These are phyloP conservation scores for Nothobranchius kuhntae DNA, from an alignment of 2,113 vertebrate species.

Conservation along the genomic window DNA sequence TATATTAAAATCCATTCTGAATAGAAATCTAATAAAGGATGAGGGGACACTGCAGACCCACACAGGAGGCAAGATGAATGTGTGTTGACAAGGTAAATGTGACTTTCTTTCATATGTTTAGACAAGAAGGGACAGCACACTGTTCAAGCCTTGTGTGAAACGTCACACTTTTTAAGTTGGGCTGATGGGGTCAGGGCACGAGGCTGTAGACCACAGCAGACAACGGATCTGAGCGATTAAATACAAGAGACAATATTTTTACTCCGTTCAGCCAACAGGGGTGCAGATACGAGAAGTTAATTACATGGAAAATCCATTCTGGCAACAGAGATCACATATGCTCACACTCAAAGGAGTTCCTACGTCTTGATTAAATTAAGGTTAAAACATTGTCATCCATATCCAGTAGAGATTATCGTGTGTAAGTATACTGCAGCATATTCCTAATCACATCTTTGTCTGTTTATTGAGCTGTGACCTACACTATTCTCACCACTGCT, in stretches of 20 bases:
- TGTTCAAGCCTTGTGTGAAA: conserved; percentile 38
- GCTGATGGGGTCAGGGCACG: conserved; percentile 28
- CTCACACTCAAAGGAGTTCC: background rate
- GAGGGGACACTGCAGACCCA: conserved; percentile 73
- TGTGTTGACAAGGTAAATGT: conserved; percentile 42
- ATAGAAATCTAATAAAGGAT: conserved; percentile 75
- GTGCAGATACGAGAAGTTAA: conserved; percentile 12
- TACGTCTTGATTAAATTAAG: conserved; percentile 7
- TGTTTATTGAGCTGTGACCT: conserved; percentile 38
- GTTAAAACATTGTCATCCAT: conserved; percentile 4
- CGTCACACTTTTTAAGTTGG: conserved; percentile 43
- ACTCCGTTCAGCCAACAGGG: conserved; percentile 8
- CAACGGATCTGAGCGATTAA: conserved; percentile 12
- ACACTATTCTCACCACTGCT: conserved; percentile 8
- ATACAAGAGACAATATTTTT: conserved; percentile 7
- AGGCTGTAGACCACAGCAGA: conserved; percentile 10
- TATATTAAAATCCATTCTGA: conserved; percentile 58
- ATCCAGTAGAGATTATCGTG: conserved; percentile 17
- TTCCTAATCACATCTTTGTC: conserved; percentile 30
- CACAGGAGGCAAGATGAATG: conserved; percentile 54
- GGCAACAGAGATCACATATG: conserved; percentile 2
- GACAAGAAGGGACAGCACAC: conserved; percentile 34
- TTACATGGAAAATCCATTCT: background rate
- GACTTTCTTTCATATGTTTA: conserved; percentile 44
- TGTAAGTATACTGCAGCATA: conserved; percentile 7